phyloP scores from a whole-genome alignment of 2,797 vertebrate species.

The Florisuga fusca region DNA sequence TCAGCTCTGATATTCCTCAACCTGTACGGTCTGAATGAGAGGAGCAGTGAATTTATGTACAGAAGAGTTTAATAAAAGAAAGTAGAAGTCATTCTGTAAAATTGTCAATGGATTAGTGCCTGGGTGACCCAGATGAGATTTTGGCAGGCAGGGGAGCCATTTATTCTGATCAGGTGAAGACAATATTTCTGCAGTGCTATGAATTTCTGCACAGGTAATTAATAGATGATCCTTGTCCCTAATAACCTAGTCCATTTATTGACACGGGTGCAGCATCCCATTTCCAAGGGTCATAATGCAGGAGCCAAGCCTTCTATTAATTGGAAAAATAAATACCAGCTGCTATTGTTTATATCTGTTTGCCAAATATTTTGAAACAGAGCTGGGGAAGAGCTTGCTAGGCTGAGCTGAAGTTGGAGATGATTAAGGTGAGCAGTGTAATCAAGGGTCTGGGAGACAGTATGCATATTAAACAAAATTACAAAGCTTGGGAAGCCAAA shows the following conservation, averaged over 20 bases:
- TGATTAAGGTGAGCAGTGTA: not conserved
- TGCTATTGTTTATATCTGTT: not conserved
- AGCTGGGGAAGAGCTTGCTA: not conserved
- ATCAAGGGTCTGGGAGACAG: not conserved
- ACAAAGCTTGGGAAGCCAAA: not conserved
- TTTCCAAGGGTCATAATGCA: not conserved
- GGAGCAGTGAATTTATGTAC: not conserved
- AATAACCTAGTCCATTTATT: not conserved
- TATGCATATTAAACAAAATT: not conserved
- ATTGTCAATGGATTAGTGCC: not conserved
- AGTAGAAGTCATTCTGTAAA: not conserved
- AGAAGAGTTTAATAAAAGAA: not conserved
- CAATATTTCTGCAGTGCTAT: not conserved
- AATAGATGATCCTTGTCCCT: not conserved
- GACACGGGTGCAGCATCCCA: not conserved
- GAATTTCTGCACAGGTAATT: not conserved
- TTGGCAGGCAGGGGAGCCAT: not conserved
- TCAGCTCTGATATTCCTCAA: not conserved
- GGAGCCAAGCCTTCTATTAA: not conserved
- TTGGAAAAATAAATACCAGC: not conserved
- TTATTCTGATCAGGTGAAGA: not conserved
- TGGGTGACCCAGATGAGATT: not conserved
- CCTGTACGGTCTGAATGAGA: not conserved
- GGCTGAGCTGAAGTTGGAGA: not conserved
- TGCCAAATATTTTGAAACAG: not conserved